phyloP scores from a whole-genome alignment of 35 echinoderm and acorn worm genomes.

The Diadema setosum region DNA sequence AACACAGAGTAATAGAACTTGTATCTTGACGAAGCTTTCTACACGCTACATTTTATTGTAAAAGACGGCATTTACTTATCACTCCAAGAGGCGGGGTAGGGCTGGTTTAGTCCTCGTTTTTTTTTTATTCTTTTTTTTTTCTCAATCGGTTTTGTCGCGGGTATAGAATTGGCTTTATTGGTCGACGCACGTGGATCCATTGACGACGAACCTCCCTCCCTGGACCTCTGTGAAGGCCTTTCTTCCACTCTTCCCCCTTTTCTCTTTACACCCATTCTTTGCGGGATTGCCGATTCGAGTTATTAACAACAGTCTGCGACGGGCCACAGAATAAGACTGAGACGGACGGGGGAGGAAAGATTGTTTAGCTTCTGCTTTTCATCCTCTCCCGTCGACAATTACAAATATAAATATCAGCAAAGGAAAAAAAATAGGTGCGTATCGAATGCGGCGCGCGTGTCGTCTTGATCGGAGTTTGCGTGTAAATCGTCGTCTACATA shows the following conservation, averaged over 20 bases:
- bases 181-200: background rate
- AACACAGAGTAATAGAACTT: background rate
- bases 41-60: background rate
- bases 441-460: too few relatives aligned
- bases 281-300: too few relatives aligned
- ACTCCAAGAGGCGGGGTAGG: background rate
- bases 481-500: too few relatives aligned
- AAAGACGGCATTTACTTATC: background rate
- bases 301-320: too few relatives aligned
- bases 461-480: too few relatives aligned
- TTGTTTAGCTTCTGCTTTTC: too few relatives aligned
- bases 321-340: background rate
- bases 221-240: background rate
- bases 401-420: conserved; percentile 19
- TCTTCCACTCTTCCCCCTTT: background rate
- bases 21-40: background rate
- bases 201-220: background rate
- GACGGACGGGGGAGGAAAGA: too few relatives aligned
- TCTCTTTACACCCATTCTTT: too few relatives aligned
- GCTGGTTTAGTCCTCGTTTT: too few relatives aligned
- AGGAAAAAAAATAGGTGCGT: too few relatives aligned
- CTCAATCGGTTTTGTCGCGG: background rate
- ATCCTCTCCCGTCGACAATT: background rate
- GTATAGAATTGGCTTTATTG: background rate
- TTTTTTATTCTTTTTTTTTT: too few relatives aligned